Evolutionary conservation across 2,888 invertebrate species (phyloP).

Genomic region (Molorchus minor): DNA sequence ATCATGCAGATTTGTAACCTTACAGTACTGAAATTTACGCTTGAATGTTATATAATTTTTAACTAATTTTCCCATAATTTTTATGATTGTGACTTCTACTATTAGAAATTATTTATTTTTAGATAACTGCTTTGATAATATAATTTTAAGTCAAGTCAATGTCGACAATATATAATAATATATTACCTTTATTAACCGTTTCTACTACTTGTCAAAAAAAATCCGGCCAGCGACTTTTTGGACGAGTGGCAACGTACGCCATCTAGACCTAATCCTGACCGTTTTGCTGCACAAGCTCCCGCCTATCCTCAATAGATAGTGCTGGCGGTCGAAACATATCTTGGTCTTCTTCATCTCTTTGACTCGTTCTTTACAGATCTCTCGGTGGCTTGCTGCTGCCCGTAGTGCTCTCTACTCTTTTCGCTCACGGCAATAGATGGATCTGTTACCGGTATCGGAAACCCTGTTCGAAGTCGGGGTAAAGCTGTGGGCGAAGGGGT

Average conservation of each 20-base stretch:
- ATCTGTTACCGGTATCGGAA: conserved; percentile 88
- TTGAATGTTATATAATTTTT: too few species aligned
- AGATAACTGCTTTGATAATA: too few species aligned
- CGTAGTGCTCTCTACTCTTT: conserved; percentile 73
- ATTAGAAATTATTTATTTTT: too few species aligned
- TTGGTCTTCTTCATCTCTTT: conserved; percentile 58
- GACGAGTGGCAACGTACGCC: conserved; percentile 30
- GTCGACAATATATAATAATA: too few species aligned
- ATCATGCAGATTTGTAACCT: too few species aligned
- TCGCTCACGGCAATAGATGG: conserved; percentile 82
- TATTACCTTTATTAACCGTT: too few species aligned
- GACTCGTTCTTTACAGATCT: conserved; percentile 46
- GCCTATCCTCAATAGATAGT: conserved; percentile 69
- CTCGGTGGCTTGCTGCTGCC: conserved; percentile 73
- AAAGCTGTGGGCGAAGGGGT: conserved; percentile 83
- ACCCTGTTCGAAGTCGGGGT: conserved; percentile 83
- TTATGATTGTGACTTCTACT: too few species aligned
- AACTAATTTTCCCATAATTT: too few species aligned
- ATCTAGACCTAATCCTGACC: conserved; percentile 74
- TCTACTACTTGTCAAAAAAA: not conserved
- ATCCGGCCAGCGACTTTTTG: conserved; percentile 13
- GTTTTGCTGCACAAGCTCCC: conserved; percentile 79
- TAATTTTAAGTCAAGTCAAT: too few species aligned
- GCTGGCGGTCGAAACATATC: conserved; percentile 65
- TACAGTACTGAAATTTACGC: too few species aligned